Conservation (phyloP, 2,797 vertebrate species). For the Neoniphon sammara region DNA sequence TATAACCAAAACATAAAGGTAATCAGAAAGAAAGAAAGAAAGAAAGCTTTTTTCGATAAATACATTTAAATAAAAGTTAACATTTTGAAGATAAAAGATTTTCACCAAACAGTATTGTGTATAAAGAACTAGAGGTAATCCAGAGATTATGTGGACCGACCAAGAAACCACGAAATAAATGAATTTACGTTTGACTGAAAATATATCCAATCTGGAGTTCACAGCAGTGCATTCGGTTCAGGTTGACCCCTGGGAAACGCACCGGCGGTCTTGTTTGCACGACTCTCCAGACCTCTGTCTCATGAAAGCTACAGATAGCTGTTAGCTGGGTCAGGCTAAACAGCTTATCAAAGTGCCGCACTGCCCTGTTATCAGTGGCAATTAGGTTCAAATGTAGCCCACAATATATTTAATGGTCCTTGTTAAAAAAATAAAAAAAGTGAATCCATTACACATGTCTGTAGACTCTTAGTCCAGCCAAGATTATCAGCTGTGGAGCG, state of each 20-base stretch:
- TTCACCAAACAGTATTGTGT: not conserved
- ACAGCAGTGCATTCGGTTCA: slow-evolving; percentile 15
- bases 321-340: slow-evolving; percentile 33
- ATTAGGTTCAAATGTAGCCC: slow-evolving; percentile 69
- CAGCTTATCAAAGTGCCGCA: slow-evolving; percentile 63
- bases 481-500: slow-evolving; percentile 59
- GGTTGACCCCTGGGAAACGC: slow-evolving; percentile 51
- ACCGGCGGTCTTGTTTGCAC: slow-evolving; percentile 23
- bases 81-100: no score
- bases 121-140: not conserved
- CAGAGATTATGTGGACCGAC: slow-evolving; percentile 5
- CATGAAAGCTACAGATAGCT: slow-evolving; percentile 19
- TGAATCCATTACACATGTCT: slow-evolving; percentile 65
- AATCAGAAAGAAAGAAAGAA: no score
- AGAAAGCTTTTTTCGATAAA: no score
- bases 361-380: slow-evolving; percentile 69
- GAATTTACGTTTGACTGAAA: slow-evolving; percentile 1
- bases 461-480: slow-evolving; percentile 62
- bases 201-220: slow-evolving; percentile 26
- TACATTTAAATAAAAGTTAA: no score
- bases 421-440: slow-evolving; percentile 41
- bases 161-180: slow-evolving; percentile 8
- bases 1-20: no score
- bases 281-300: not conserved
- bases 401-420: slow-evolving; percentile 66